A percentile compares a stretch with the other conserved stretches of the same genome.
These are phyloP conservation scores for Drosophila sturtevanti DNA, from an alignment of 1,140 invertebrate species.

Conservation along the genomic window DNA sequence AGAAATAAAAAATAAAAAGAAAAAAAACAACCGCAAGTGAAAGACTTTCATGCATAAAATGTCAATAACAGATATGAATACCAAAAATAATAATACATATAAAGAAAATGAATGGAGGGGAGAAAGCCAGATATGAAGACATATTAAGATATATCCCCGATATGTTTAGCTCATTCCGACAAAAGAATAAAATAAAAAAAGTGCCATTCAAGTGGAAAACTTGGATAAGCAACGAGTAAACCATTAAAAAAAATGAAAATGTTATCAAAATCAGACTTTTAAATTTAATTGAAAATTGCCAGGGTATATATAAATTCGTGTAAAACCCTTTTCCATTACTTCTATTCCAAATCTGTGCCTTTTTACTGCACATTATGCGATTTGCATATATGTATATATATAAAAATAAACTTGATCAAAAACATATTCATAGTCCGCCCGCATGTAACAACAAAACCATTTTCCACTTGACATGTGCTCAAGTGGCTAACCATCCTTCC, in stretches of 20 bases:
- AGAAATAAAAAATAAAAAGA: conserved; percentile 6
- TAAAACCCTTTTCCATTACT: not conserved
- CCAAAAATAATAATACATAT: conserved; percentile 44
- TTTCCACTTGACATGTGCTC: conserved; percentile 79
- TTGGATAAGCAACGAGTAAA: not conserved
- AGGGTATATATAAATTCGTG: conserved; percentile 1
- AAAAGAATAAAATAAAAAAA: not conserved
- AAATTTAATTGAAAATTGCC: not conserved
- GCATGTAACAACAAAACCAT: conserved; percentile 70
- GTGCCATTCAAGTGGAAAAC: not conserved
- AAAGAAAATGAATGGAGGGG: not conserved
- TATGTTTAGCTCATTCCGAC: not conserved
- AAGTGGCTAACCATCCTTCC: conserved; percentile 54
- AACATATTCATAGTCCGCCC: conserved; percentile 69
- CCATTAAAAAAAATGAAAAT: not conserved
- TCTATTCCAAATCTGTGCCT: too few species aligned
- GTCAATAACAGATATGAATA: conserved; percentile 64
- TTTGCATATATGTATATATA: conserved; percentile 77
- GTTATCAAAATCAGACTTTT: not conserved
- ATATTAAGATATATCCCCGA: not conserved
- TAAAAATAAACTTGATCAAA: conserved; percentile 76
- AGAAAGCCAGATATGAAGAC: not conserved
- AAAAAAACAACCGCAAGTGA: conserved; percentile 29
- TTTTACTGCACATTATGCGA: conserved; percentile 36
- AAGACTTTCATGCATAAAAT: conserved; percentile 71